Conservation (phyloP, 92 coral and sea anemone genomes). For the Chrysogorgia sp. region DNA sequence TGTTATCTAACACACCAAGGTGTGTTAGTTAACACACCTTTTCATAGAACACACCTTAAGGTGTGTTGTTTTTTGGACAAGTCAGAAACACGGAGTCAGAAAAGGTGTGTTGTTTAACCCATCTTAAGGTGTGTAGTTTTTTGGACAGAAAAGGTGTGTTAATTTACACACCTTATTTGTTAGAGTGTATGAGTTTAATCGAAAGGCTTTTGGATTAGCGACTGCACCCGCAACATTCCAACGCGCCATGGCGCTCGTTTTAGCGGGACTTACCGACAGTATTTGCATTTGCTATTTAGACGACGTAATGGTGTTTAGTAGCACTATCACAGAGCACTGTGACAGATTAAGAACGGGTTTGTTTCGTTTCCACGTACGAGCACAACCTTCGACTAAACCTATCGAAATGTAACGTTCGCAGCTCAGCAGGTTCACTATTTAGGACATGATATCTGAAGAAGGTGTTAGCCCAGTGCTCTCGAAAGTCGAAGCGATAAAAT, state of each 20-base stretch:
- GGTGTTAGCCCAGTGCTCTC: neutral
- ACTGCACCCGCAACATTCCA: conserved; percentile 34
- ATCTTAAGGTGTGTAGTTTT: too few relatives aligned
- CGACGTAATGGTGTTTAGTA: conserved; percentile 39
- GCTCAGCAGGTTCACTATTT: conserved; percentile 3
- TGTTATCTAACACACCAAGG: too few relatives aligned
- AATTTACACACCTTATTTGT: too few relatives aligned
- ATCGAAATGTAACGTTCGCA: conserved; percentile 18
- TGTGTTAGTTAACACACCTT: too few relatives aligned
- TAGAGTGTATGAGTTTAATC: conserved; percentile 26
- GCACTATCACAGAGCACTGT: conserved; percentile 34
- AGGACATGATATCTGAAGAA: conserved; percentile 29
- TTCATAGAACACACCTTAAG: too few relatives aligned
- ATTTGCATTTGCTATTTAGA: conserved; percentile 37
- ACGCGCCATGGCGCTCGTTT: conserved; percentile 13
- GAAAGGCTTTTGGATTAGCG: conserved; percentile 47
- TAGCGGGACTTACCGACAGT: conserved; percentile 13
- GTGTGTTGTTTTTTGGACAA: too few relatives aligned
- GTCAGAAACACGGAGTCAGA: too few relatives aligned
- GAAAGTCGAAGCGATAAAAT: neutral
- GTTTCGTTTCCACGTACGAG: conserved; percentile 23
- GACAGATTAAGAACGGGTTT: conserved; percentile 11
- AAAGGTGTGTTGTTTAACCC: too few relatives aligned
- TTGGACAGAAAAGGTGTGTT: too few relatives aligned
- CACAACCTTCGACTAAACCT: conserved; percentile 9